Conservation (phyloP, 2,797 vertebrate species). For the Echiichthys vipera region DNA sequence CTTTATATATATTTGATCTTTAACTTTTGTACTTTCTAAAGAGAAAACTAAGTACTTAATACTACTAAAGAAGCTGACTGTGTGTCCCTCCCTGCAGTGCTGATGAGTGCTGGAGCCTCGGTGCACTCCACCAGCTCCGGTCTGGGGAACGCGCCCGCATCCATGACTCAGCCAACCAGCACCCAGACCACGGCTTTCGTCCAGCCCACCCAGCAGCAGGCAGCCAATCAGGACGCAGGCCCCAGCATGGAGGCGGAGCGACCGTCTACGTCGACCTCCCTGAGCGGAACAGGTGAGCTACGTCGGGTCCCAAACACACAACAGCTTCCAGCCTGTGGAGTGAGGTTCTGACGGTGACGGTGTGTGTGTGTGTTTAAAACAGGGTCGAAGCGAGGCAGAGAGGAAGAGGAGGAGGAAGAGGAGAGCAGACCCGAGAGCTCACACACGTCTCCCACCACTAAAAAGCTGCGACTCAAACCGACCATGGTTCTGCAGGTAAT, state of each 20-base stretch:
- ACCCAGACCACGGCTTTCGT: slow-evolving; percentile 95
- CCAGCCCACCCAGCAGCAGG: slow-evolving; percentile 94
- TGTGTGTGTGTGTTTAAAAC: not conserved
- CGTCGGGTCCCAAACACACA: not conserved
- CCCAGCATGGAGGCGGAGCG: slow-evolving; percentile 88
- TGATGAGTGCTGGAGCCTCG: slow-evolving; percentile 89
- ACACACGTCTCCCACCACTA: slow-evolving; percentile 85
- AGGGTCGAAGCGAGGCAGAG: slow-evolving; percentile 88
- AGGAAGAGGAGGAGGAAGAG: slow-evolving; percentile 93
- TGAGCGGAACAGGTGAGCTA: slow-evolving; percentile 89
- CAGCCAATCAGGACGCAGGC: slow-evolving; percentile 87
- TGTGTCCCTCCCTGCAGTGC: slow-evolving; percentile 74
- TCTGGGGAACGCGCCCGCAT: slow-evolving; percentile 86
- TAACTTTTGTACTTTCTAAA: no score
- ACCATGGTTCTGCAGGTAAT: slow-evolving; percentile 77
- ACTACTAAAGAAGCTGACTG: no score
- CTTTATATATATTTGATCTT: no score
- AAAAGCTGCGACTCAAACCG: slow-evolving; percentile 89
- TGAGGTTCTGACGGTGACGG: no score
- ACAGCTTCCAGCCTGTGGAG: no score
- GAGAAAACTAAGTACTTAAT: no score
- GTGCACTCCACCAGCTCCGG: slow-evolving; percentile 94
- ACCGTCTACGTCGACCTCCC: slow-evolving; percentile 91
- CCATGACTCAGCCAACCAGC: slow-evolving; percentile 89
- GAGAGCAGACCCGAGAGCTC: slow-evolving; percentile 85